Evolutionary conservation across 2,888 invertebrate genomes (phyloP), one percentile per base, ranked within the genome.

Genomic region (Hirtodrosophila cameraria): DNA sequence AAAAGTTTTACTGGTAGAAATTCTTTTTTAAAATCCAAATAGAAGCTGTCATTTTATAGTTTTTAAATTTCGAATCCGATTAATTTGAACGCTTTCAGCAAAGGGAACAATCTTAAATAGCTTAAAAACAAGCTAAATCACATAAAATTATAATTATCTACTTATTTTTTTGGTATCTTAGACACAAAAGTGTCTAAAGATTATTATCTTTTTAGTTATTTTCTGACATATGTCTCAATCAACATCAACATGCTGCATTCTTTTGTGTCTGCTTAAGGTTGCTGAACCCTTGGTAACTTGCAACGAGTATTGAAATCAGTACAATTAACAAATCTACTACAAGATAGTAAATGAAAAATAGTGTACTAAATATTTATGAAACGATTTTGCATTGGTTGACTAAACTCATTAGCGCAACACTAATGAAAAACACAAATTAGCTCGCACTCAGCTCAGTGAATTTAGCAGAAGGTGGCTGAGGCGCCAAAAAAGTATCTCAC

Each of bases 401-500:
- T 39, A 46, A 69, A 59, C 55, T 46, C 52, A 85, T 86, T 86
- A 67, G 45, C 58, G 31, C 1, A 35, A 5, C 27, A 73, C 76
- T 80, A 80, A 80, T 80, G 69, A 67, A 75, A 63, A 67, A 36
- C 55, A 27, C 59, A 64, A 64, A 63, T 52, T 60, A 46, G 18
- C 31, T 48, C 11, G 39, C 28, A 25, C 31, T 20, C 18, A 18
- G 15, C 27, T 35, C 8, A n/a, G 45, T 35, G 6, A 36, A 36
- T 41, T 12, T 13, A 20, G 41, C 28, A 27, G 11, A n/a, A 41
- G 35, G 23, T 48, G 16, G 12, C 31, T 15, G n/a, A 35, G 33
- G 38, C 45, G 35, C 16, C 27, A 39, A 57, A 36, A 62, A 42
- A 49, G n/a, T 61, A 61, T 54, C 38, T 49, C 55, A 60, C 30